Conservation (phyloP, 2,113 vertebrate genomes). For the Aphyosemion australe region DNA sequence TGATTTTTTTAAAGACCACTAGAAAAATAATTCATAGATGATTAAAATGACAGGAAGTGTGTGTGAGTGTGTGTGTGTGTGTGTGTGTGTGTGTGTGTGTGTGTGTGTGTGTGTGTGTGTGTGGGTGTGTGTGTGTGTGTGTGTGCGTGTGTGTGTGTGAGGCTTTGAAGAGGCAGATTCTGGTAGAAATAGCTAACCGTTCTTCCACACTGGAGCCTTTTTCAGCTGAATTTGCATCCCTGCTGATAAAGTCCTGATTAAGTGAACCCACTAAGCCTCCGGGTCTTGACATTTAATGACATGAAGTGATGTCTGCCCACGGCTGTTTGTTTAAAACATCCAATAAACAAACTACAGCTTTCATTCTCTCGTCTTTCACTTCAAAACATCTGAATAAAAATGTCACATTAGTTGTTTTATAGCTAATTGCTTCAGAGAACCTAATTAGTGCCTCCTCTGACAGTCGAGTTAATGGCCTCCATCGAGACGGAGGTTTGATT, state of each 20-base stretch:
- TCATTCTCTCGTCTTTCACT: constrained; percentile 38
- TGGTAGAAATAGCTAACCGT: constrained; percentile 33
- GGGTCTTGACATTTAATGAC: constrained; percentile 67
- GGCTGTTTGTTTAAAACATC: constrained; percentile 43
- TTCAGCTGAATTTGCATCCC: constrained; percentile 41
- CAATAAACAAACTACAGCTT: constrained; percentile 21
- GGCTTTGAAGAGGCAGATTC: constrained; percentile 22
- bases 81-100: constrained; percentile 7
- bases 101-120: not conserved
- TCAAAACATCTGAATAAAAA: constrained; percentile 54
- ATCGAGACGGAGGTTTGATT: constrained; percentile 30
- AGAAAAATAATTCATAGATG: constrained; percentile 5
- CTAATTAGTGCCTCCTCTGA: constrained; percentile 43
- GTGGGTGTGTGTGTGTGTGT: not conserved
- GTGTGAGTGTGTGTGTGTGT: not conserved
- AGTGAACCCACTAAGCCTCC: constrained; percentile 61
- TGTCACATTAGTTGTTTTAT: constrained; percentile 31
- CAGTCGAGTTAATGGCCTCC: constrained; percentile 28
- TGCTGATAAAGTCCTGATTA: constrained; percentile 48
- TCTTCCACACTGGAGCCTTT: constrained; percentile 18
- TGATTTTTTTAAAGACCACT: not conserved
- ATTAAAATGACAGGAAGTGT: constrained; percentile 45
- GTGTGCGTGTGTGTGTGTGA: not conserved
- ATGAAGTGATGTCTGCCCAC: constrained; percentile 39
- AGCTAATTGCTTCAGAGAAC: constrained; percentile 34